Conservation (phyloP, 2,888 invertebrate species). For the Marronus borbonicus region DNA sequence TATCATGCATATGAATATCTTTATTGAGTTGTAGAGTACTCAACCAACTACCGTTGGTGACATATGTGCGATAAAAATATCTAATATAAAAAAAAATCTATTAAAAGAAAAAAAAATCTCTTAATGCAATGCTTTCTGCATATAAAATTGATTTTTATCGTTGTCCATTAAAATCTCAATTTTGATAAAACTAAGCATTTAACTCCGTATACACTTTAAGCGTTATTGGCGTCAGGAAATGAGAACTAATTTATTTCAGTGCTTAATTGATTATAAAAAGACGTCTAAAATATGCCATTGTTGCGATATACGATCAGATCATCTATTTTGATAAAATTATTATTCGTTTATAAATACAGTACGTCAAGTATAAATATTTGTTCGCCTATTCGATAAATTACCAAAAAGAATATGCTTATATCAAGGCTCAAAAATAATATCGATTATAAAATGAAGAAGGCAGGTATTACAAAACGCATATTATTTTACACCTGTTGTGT, state of each 20-base stretch:
- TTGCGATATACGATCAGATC: too few relatives aligned
- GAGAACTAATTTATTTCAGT: not conserved
- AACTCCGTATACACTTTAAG: not conserved
- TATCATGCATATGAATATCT: too few relatives aligned
- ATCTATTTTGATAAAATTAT: too few relatives aligned
- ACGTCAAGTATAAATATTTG: too few relatives aligned
- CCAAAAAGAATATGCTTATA: too few relatives aligned
- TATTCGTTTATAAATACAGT: too few relatives aligned
- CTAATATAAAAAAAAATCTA: not conserved
- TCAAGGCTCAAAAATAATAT: too few relatives aligned
- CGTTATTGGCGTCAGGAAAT: not conserved
- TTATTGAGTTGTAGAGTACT: too few relatives aligned
- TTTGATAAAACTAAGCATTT: not conserved
- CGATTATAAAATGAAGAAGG: too few relatives aligned
- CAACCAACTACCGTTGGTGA: not conserved
- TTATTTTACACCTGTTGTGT: too few relatives aligned
- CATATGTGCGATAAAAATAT: not conserved
- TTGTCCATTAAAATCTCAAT: not conserved
- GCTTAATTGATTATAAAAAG: not conserved
- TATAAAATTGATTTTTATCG: not conserved
- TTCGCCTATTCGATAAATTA: too few relatives aligned
- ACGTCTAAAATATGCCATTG: conserved; percentile 1
- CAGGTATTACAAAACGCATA: too few relatives aligned
- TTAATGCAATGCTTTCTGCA: not conserved
- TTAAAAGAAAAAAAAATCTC: not conserved